Conservation (phyloP, 2,797 vertebrate genomes). For the Brachyrhaphis roseni region DNA sequence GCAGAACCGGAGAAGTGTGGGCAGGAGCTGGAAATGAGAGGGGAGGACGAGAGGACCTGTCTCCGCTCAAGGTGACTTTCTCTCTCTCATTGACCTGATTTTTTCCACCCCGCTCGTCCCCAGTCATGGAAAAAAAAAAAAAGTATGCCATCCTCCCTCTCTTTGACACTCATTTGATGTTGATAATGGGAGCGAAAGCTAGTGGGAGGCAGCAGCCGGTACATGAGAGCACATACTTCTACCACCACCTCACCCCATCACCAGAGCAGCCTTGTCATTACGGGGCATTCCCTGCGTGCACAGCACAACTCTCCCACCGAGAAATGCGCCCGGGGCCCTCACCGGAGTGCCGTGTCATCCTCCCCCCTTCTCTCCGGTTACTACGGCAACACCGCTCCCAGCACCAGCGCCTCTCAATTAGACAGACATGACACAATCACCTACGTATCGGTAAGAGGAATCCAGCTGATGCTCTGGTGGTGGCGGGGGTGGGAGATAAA, state of each 20-base stretch:
- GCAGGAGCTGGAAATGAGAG: slow-evolving; percentile 49
- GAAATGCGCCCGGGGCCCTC: slow-evolving; percentile 53
- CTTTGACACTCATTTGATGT: slow-evolving; percentile 52
- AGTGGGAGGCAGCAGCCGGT: slow-evolving; percentile 62
- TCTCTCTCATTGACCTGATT: slow-evolving; percentile 72
- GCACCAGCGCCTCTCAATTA: slow-evolving; percentile 72
- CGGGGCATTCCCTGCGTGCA: slow-evolving; percentile 72
- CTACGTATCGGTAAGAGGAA: slow-evolving; percentile 62
- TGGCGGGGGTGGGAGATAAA: slow-evolving; percentile 54
- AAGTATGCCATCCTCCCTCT: slow-evolving; percentile 61
- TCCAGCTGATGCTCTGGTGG: slow-evolving; percentile 44
- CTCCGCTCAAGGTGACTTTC: slow-evolving; percentile 78
- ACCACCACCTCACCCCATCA: slow-evolving; percentile 63
- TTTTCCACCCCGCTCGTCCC: slow-evolving; percentile 54
- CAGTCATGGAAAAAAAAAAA: slow-evolving; percentile 47
- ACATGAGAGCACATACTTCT: slow-evolving; percentile 59
- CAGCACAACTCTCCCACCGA: slow-evolving; percentile 63
- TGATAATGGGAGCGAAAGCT: slow-evolving; percentile 64
- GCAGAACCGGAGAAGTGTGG: slow-evolving; percentile 56
- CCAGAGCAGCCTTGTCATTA: slow-evolving; percentile 73
- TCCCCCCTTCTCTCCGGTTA: slow-evolving; percentile 52
- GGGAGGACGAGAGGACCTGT: slow-evolving; percentile 42
- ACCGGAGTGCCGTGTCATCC: slow-evolving; percentile 47
- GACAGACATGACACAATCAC: slow-evolving; percentile 68
- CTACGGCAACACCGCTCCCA: slow-evolving; percentile 67